Evolutionary conservation across 2,888 invertebrate species (phyloP), one percentile per base, ranked within the genome.

Genomic region (Pollenia griseotomentosa): DNA sequence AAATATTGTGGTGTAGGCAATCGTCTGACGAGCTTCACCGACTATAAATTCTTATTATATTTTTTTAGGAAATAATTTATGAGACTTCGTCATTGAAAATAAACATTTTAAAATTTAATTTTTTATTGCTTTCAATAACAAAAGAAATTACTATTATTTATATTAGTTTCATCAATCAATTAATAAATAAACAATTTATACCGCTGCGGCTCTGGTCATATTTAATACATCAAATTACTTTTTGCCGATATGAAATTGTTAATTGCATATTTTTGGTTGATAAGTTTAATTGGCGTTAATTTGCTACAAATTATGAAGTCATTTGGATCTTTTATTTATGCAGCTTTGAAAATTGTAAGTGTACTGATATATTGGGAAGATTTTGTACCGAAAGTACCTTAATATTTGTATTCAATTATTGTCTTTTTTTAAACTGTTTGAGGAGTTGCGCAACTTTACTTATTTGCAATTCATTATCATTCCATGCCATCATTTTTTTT

Each of bases 391-490:
- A 5, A 23, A n/a, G 33, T n/a, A 12, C 33, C 33, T 66, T 23
- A 48, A 8, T 23, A 48, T 19, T 33, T 73, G 48, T 14, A 46
- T 40, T 74, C 61, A 48, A 48, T 48, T 46, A 10, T n/a, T 46
- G n/a, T 48, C 11, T 33, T 61, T 48, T n/a, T 74, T 74, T 40
- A 8, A 53, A 53, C 6, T 16, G 16, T 42, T 53, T 40, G 53
- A 74, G 46, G 16, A 33, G 16, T 73, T 73, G 66, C 73, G 78
- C 65, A 84, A 79, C 19, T 33, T 66, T 12, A 63, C 51, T 66
- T 59, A 46, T 71, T 63, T 77, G 70, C 70, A 53, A 53, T 71
- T 65, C 48, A 73, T 79, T 84, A 79, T 84, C 66, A 74, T 84
- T 73, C 66, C 65, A 51, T 73, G 66, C 59, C 83, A 78, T 83